A percentile compares a stretch with the other conserved stretches of the same genome.
phyloP scores from a whole-genome alignment of 2,113 vertebrate genomes.

The Cynocephalus volans region DNA sequence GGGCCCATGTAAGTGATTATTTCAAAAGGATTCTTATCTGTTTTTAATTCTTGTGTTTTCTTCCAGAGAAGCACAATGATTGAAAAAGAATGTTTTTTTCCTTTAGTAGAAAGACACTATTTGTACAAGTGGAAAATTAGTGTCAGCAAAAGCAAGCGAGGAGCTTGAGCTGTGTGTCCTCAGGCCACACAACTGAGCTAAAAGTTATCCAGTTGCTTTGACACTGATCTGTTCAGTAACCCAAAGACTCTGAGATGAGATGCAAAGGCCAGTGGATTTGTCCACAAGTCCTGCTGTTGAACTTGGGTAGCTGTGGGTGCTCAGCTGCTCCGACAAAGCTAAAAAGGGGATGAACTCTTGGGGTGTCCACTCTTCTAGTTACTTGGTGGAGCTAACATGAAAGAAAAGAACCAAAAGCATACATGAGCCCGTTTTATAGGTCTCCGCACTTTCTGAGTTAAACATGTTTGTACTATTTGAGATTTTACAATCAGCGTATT shows the following conservation, averaged over 20 bases:
- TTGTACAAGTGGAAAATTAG: slow-evolving; percentile 66
- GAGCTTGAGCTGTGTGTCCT: slow-evolving; percentile 71
- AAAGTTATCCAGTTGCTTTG: slow-evolving; percentile 75
- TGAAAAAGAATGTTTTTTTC: slow-evolving; percentile 46
- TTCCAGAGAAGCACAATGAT: neutral
- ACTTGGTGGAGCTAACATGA: neutral
- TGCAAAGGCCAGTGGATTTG: slow-evolving; percentile 58
- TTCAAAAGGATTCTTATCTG: neutral
- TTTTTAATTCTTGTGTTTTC: neutral
- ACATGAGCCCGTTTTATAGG: neutral
- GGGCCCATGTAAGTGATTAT: neutral
- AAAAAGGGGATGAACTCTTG: neutral
- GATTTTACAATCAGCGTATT: neutral
- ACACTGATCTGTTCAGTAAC: slow-evolving; percentile 69
- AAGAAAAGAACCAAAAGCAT: neutral
- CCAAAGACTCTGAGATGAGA: slow-evolving; percentile 62
- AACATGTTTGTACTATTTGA: neutral
- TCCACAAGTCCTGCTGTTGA: slow-evolving; percentile 58
- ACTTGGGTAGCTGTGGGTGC: neutral
- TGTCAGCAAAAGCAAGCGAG: slow-evolving; percentile 74
- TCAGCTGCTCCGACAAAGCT: neutral
- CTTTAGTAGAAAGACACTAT: slow-evolving; percentile 62
- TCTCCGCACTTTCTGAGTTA: neutral
- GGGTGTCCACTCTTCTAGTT: neutral
- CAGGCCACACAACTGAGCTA: slow-evolving; percentile 8